phyloP scores from a whole-genome alignment of 1,140 invertebrate genomes.

The Vollenhovia emeryi region DNA sequence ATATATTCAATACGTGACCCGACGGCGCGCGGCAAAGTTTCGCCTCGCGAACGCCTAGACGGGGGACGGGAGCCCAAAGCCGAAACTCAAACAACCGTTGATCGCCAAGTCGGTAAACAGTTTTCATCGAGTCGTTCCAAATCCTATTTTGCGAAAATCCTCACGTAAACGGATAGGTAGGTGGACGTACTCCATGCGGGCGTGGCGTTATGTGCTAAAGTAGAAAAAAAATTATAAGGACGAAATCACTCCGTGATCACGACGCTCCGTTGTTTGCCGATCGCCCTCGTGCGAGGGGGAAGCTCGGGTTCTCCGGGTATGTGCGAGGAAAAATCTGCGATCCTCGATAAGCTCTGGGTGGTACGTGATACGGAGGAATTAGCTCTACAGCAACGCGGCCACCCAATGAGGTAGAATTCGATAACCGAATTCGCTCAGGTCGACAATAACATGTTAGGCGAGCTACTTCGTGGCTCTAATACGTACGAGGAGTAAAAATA shows the following conservation, averaged over 20 bases:
- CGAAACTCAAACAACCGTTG: conserved; percentile 59
- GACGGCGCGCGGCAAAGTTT: conserved; percentile 38
- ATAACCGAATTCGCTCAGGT: background rate
- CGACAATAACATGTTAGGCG: background rate
- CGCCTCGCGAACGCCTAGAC: conserved; percentile 26
- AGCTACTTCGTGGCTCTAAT: background rate
- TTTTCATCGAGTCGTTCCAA: conserved; percentile 61
- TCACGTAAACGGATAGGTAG: conserved; percentile 52
- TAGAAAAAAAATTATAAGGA: conserved; percentile 34
- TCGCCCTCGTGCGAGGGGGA: conserved; percentile 8
- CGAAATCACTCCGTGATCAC: conserved; percentile 45
- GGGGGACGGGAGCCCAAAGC: conserved; percentile 18
- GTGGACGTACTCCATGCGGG: conserved; percentile 23
- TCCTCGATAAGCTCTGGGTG: conserved; percentile 2
- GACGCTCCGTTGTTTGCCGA: conserved; percentile 36
- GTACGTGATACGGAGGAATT: conserved; percentile 35
- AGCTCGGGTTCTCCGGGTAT: background rate
- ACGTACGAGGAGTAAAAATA: background rate
- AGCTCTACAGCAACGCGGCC: background rate
- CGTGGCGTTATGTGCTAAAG: conserved; percentile 9
- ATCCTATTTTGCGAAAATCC: conserved; percentile 58
- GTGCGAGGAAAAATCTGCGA: conserved; percentile 21
- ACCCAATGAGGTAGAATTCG: conserved; percentile 2
- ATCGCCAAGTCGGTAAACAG: conserved; percentile 61
- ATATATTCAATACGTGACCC: conserved; percentile 59